These are phyloP conservation scores for Theocolax elegans DNA, from an alignment of 1,140 invertebrate genomes.

Conservation along the genomic window DNA sequence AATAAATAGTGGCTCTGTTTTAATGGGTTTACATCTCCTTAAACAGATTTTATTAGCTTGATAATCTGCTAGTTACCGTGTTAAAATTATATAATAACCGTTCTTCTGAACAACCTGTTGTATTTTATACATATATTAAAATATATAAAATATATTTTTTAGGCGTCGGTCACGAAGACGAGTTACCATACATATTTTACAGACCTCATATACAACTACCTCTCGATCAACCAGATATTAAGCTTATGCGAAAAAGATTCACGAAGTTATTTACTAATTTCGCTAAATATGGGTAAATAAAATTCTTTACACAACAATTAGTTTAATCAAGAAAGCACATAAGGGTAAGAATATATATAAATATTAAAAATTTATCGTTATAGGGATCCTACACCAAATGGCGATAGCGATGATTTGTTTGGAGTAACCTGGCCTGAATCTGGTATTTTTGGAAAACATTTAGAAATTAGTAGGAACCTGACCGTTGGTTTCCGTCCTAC, in stretches of 20 bases:
- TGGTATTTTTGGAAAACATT: not conserved
- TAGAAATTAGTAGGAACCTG: slow-evolving; percentile 8
- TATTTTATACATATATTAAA: no score
- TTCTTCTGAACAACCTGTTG: no score
- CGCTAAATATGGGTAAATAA: slow-evolving; percentile 21
- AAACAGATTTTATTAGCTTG: no score
- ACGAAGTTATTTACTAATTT: slow-evolving; percentile 14
- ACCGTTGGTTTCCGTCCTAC: not conserved
- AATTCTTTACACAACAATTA: not conserved
- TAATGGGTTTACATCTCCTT: no score
- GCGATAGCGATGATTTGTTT: not conserved
- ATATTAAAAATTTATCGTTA: not conserved
- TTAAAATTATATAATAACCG: no score
- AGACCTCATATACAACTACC: not conserved
- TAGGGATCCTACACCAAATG: slow-evolving; percentile 22
- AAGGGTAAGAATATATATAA: not conserved
- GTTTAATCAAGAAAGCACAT: no score
- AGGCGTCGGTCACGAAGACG: slow-evolving; percentile 23
- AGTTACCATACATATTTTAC: slow-evolving; percentile 22
- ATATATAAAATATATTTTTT: no score
- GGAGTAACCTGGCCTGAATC: slow-evolving; percentile 14
- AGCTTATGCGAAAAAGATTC: slow-evolving; percentile 3
- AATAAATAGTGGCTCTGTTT: no score
- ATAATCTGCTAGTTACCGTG: no score
- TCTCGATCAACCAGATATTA: not conserved